Conservation (phyloP, 2,797 vertebrate species). For the Jordanella pulchra region DNA sequence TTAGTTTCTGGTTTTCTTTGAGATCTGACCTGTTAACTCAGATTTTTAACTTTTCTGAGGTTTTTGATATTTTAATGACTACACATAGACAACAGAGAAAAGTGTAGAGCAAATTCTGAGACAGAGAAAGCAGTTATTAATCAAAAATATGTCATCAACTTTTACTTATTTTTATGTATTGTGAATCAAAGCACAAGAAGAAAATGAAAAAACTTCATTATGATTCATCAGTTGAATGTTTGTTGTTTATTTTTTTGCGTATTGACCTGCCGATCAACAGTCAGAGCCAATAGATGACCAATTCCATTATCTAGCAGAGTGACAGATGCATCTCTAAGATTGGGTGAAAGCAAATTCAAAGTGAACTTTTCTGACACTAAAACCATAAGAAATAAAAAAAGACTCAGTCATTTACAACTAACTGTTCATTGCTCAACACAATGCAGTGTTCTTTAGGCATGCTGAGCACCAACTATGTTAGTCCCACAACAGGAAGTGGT, state of each 20-base stretch:
- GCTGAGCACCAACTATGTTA: conserved; percentile 46
- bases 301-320: not conserved
- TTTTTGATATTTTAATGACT: not conserved
- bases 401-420: conserved; percentile 4
- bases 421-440: conserved; percentile 8
- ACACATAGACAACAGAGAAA: not conserved
- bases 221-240: not conserved
- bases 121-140: not conserved
- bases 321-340: too few relatives aligned
- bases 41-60: not conserved
- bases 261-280: not conserved
- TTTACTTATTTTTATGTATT: not conserved
- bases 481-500: conserved; percentile 74
- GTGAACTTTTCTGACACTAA: conserved; percentile 4
- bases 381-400: conserved; percentile 11
- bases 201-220: not conserved
- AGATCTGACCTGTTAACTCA: not conserved
- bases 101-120: not conserved
- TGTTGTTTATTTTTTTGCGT: not conserved
- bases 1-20: not conserved
- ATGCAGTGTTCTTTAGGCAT: conserved; percentile 49
- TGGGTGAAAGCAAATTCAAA: conserved; percentile 19
- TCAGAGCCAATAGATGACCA: not conserved
- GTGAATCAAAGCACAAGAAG: not conserved
- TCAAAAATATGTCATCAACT: not conserved